These are phyloP conservation scores for Philopotamus ludificatus DNA, from an alignment of 1,140 invertebrate genomes.

Conservation along the genomic window DNA sequence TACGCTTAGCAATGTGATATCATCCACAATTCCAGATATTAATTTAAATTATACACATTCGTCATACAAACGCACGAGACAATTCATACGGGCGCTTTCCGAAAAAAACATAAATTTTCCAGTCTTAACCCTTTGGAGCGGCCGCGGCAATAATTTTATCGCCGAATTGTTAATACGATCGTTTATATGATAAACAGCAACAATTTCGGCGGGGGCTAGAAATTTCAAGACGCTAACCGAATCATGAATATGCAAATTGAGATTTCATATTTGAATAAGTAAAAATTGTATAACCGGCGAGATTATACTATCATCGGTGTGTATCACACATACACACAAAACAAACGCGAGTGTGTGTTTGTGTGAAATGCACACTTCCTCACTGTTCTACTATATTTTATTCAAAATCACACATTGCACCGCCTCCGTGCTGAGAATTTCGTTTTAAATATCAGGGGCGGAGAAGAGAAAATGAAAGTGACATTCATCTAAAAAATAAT, in stretches of 20 bases:
- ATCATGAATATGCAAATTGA: slow-evolving; percentile 42
- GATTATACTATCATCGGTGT: too few species aligned
- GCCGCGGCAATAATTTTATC: slow-evolving; percentile 12
- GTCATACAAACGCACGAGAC: neutral
- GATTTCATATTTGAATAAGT: slow-evolving; percentile 42
- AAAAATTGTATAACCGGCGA: slow-evolving; percentile 29
- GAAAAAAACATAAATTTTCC: slow-evolving; percentile 3
- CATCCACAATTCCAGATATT: neutral
- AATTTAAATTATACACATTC: neutral
- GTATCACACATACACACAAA: too few species aligned
- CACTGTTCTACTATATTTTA: neutral
- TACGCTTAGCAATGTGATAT: slow-evolving; percentile 6
- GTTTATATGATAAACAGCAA: slow-evolving; percentile 27
- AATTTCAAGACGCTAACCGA: slow-evolving; percentile 29
- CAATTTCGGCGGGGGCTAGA: neutral
- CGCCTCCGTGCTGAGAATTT: slow-evolving; percentile 36
- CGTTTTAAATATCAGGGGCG: slow-evolving; percentile 23
- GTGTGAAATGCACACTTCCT: neutral
- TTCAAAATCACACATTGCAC: slow-evolving; percentile 33
- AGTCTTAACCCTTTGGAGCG: neutral
- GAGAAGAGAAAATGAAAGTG: too few species aligned
- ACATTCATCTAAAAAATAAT: too few species aligned
- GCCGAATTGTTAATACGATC: slow-evolving; percentile 18
- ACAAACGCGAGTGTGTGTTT: neutral
- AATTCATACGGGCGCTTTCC: neutral